phyloP scores from a whole-genome alignment of 2,113 vertebrate genomes.

The Hiodon tergisus region DNA sequence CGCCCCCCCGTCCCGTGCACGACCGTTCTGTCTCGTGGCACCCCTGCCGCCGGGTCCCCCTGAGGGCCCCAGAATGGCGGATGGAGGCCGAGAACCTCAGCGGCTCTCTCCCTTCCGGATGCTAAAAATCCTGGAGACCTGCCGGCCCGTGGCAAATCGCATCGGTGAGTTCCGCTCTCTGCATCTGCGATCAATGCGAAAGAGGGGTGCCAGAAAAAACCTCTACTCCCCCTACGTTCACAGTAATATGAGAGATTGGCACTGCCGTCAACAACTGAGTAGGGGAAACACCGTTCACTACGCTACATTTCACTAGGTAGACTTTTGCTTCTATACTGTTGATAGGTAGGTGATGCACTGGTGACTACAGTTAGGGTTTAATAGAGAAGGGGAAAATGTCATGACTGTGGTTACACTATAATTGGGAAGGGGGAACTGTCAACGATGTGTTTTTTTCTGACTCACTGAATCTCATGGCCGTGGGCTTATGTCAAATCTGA shows the following conservation, averaged over 20 bases:
- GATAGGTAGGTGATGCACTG: not conserved
- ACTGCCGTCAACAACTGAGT: too few species aligned
- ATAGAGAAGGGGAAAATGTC: not conserved
- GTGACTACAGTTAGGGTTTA: not conserved
- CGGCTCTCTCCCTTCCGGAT: conserved; percentile 62
- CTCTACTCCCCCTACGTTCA: not conserved
- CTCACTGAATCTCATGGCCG: too few species aligned
- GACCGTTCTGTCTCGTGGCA: not conserved
- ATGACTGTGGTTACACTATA: not conserved
- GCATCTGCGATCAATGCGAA: too few species aligned
- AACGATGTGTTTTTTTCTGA: too few species aligned
- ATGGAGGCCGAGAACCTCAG: conserved; percentile 42
- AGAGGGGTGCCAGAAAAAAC: not conserved
- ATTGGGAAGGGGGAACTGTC: not conserved
- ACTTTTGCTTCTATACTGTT: not conserved
- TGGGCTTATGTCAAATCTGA: too few species aligned
- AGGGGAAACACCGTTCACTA: not conserved
- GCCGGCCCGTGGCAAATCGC: conserved; percentile 51
- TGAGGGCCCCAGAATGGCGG: conserved; percentile 31
- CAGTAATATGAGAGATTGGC: too few species aligned
- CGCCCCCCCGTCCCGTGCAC: too few species aligned
- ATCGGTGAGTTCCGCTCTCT: conserved; percentile 55
- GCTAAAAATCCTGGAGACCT: conserved; percentile 60
- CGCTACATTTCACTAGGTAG: not conserved
- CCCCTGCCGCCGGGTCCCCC: not conserved